phyloP scores from a whole-genome alignment of 2,797 vertebrate genomes.

The Melanotaenia trifasciata region DNA sequence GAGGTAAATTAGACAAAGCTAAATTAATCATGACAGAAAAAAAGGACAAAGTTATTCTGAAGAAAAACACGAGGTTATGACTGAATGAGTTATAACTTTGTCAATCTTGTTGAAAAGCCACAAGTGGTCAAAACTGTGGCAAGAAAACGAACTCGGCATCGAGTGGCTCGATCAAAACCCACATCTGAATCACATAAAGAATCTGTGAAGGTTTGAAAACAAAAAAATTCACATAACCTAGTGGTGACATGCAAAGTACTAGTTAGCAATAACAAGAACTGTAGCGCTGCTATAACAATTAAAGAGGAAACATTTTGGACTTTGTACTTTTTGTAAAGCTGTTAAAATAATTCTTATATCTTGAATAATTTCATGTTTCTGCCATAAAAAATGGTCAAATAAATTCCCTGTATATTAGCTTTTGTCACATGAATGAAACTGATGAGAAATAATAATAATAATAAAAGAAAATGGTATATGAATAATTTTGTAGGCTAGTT shows the following conservation, averaged over 20 bases:
- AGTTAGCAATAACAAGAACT: not conserved
- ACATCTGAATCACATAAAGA: not conserved
- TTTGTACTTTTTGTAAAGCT: not conserved
- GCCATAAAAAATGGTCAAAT: not conserved
- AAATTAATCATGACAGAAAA: not conserved
- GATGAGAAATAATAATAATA: not conserved
- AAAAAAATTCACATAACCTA: not conserved
- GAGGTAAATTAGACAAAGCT: not conserved
- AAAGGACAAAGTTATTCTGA: not conserved
- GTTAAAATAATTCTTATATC: not conserved
- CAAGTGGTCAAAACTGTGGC: not conserved
- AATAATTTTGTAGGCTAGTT: not conserved
- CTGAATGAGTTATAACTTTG: not conserved
- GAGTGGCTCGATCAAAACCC: not conserved
- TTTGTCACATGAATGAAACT: not conserved
- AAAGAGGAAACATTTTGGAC: not conserved
- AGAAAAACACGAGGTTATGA: not conserved
- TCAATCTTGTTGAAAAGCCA: not conserved
- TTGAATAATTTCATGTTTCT: not conserved
- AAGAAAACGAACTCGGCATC: not conserved
- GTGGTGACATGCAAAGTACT: not conserved
- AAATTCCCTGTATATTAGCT: not conserved
- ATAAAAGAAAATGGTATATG: not conserved
- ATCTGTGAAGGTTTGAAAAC: not conserved
- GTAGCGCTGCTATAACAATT: not conserved